These are phyloP conservation scores for Notodonta ziczac DNA, from an alignment of 2,888 invertebrate genomes.

Conservation along the genomic window DNA sequence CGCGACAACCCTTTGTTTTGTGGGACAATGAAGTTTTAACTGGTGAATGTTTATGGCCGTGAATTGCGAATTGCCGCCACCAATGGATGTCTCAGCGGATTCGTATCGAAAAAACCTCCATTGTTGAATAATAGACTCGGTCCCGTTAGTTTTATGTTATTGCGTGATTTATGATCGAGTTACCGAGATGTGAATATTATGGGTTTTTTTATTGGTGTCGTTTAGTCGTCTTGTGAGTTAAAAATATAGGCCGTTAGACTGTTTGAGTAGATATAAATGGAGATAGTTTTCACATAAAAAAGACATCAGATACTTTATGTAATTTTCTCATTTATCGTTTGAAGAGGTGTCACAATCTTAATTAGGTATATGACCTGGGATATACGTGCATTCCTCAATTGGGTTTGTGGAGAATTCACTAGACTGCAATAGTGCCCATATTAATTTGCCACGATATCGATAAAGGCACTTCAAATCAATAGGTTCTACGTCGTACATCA, in stretches of 20 bases:
- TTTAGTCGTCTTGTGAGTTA: slow-evolving; percentile 29
- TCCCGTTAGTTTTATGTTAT: slow-evolving; percentile 38
- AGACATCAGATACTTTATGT: slow-evolving; percentile 21
- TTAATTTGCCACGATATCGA: neutral
- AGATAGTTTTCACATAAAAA: slow-evolving; percentile 18
- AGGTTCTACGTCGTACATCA: no score
- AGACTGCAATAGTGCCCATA: no score
- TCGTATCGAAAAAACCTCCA: slow-evolving; percentile 16
- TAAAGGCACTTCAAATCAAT: neutral
- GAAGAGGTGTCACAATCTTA: slow-evolving; percentile 24
- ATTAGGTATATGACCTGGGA: neutral
- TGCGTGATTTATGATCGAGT: slow-evolving; percentile 36
- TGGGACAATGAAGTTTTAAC: slow-evolving; percentile 54
- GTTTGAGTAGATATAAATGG: slow-evolving; percentile 22
- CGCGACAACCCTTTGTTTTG: slow-evolving; percentile 64
- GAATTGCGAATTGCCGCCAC: slow-evolving; percentile 51
- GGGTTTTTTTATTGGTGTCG: slow-evolving; percentile 34
- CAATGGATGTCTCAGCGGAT: slow-evolving; percentile 26
- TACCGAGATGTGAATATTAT: slow-evolving; percentile 36
- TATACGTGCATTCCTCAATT: no score
- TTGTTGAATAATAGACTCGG: slow-evolving; percentile 24
- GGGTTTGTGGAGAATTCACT: no score
- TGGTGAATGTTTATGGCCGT: slow-evolving; percentile 57
- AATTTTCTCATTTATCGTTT: slow-evolving; percentile 21
- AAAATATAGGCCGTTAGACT: slow-evolving; percentile 20